A percentile compares a stretch with the other conserved stretches of the same genome.
These are phyloP conservation scores for Macrobrachium rosenbergii DNA, from an alignment of 1,140 invertebrate genomes.

Conservation along the genomic window DNA sequence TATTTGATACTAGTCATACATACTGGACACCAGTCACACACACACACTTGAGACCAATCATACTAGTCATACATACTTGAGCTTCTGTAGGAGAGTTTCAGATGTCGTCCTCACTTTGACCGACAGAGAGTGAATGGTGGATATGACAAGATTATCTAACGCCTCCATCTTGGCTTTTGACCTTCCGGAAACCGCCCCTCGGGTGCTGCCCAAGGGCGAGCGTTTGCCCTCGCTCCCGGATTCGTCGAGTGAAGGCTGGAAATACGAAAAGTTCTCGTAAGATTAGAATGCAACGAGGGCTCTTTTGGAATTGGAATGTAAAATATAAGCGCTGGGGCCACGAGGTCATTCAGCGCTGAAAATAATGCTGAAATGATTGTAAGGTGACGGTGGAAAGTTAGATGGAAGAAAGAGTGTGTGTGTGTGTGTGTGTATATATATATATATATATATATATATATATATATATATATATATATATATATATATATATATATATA, in stretches of 20 bases:
- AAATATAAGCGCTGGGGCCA: too few relatives aligned
- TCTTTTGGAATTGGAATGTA: neutral
- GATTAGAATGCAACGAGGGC: neutral
- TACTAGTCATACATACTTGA: constrained; percentile 70
- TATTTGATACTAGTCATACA: neutral
- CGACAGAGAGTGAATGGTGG: constrained; percentile 75
- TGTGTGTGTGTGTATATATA: too few relatives aligned
- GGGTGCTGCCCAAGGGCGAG: constrained; percentile 49
- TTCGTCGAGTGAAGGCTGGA: constrained; percentile 59
- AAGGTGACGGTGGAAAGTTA: too few relatives aligned
- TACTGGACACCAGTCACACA: neutral
- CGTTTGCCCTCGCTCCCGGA: constrained; percentile 64
- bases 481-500: too few relatives aligned
- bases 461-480: too few relatives aligned
- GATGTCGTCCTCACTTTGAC: constrained; percentile 74
- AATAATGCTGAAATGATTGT: too few relatives aligned
- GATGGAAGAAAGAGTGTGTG: too few relatives aligned
- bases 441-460: too few relatives aligned
- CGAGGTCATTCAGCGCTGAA: too few relatives aligned
- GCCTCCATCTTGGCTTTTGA: constrained; percentile 68
- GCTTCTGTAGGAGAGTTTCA: constrained; percentile 72
- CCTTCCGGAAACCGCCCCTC: constrained; percentile 36
- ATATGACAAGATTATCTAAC: constrained; percentile 75
- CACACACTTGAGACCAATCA: neutral
- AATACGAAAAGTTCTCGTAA: neutral